Evolutionary conservation across 2,888 invertebrate genomes (phyloP), one percentile per base, ranked within the genome.

Genomic region (Campoplex capitator): DNA sequence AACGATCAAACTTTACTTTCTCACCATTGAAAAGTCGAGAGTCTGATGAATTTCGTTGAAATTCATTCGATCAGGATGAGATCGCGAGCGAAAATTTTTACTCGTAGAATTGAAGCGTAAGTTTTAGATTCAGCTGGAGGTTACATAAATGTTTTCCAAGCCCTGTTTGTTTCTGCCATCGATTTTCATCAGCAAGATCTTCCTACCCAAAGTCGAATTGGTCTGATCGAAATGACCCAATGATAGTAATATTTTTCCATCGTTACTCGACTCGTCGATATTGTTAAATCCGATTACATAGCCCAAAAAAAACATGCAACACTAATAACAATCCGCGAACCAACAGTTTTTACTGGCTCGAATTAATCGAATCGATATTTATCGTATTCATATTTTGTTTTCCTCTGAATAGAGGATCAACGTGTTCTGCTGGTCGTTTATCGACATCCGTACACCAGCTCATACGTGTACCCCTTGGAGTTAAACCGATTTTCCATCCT

Each of bases 361-460:
- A 35, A 68, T 0, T 56, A 88, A 91, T 88, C 84, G 68, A 83
- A 78, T 88, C 90, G 89, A 91, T 90, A 91, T 91, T 91, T 90
- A 91, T 90, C 88, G 88, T 83, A 88, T 88, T 87, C 82, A 82
- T 85, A 88, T 81, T 88, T 79, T 38, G 23, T 23, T 23, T 23
- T 23, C 23, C 83, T 79, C 83, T 76, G 51, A 74, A 73, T 45
- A 75, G 74, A 80, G 71, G 56, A 87, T 80, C 83, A 84, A 75
- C 78, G 58, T 58, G 38, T 38, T 3, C 38, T 56, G 23, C 74
- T 51, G 28, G 51, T 13, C 35, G 51, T 62, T 58, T n/a, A 75
- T 51, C 32, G 35, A 54, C 23, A 32, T 18, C 38, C 38, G 7
- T 18, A 18, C 18, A 18, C 16, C 2, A 32, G 32, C 48, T 68